A percentile compares a stretch with the other conserved stretches of the same genome.
phyloP scores from a whole-genome alignment of 1,140 invertebrate genomes.

The Scaptomyza pallida region DNA sequence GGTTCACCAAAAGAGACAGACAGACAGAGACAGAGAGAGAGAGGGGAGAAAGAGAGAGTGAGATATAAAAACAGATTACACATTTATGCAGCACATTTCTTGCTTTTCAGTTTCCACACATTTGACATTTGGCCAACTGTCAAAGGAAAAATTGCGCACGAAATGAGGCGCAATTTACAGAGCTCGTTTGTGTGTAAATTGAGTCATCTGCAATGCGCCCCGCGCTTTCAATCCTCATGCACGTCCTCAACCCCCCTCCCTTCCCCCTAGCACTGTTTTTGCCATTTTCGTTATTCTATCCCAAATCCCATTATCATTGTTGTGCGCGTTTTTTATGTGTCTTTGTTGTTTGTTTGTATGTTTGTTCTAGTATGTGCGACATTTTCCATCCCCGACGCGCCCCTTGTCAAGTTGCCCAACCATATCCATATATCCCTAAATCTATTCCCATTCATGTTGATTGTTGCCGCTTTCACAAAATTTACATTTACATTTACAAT shows the following conservation, averaged over 20 bases:
- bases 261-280: too few species aligned
- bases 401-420: slow-evolving; percentile 43
- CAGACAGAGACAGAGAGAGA: slow-evolving; percentile 22
- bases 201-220: slow-evolving; percentile 74
- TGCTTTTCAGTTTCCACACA: slow-evolving; percentile 22
- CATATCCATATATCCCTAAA: slow-evolving; percentile 49
- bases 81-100: slow-evolving; percentile 25
- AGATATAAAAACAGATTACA: slow-evolving; percentile 40
- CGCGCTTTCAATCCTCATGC: slow-evolving; percentile 24
- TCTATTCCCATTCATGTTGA: slow-evolving; percentile 4
- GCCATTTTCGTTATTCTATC: slow-evolving; percentile 8
- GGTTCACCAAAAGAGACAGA: slow-evolving; percentile 55
- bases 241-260: slow-evolving; percentile 16
- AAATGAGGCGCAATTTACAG: slow-evolving; percentile 81
- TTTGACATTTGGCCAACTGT: slow-evolving; percentile 76
- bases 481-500: slow-evolving; percentile 74
- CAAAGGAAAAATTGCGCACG: slow-evolving; percentile 73
- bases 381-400: slow-evolving; percentile 54
- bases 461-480: slow-evolving; percentile 24
- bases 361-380: slow-evolving; percentile 63
- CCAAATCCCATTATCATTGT: slow-evolving; percentile 44
- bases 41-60: slow-evolving; percentile 13
- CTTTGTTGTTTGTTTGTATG: slow-evolving; percentile 26
- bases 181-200: slow-evolving; percentile 80
- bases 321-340: slow-evolving; percentile 31